Evolutionary conservation across 2,113 vertebrate genomes (phyloP), one percentile per base, ranked within the genome.

Genomic region (Tyto alba): DNA sequence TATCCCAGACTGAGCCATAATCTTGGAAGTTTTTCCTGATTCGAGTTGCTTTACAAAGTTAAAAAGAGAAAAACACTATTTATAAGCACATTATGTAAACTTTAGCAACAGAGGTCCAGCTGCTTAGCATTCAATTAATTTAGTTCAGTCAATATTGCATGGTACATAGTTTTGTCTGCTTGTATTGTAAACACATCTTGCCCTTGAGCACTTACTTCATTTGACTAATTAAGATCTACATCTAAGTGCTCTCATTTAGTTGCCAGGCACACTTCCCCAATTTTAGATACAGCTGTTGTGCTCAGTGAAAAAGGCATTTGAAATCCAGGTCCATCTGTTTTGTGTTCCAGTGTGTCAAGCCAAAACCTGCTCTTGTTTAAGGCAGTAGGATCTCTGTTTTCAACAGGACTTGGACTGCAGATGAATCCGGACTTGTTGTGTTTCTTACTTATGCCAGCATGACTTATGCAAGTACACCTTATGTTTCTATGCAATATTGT

Each of bases 81-180:
- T 96, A 78, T 92, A 90, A 94, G 86, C 57, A 84, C 64, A 85
- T 94, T 94, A 94, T 83, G 72, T 92, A 93, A 96, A 93, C 90
- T 92, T 43, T 88, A 85, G 68, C 85, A 81, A 21, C 60, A 86
- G 88, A 94, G 64, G 95, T 97, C 92, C 95, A 94, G 88, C 88
- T 96, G 88, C 56, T 96, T 88, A 88, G 68, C 72, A 69, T 96
- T 91, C 93, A 93, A 55, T 95, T 95, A 94, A 86, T 95, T 93
- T 94, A 89, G 79, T 92, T 90, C 96, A 97, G 95, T 96, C 96
- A 96, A 78, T 93, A 96, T 88, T 94, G 93, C 90, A 94, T 67
- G 82, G 95, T 90, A 74, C 95, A 90, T 83, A 93, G 92, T 95
- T 96, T 93, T 94, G 76, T 90, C 74, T 95, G 86, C 72, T 93